Evolutionary conservation across 2,888 invertebrate species (phyloP).

Genomic region (Campoletis raptor): DNA sequence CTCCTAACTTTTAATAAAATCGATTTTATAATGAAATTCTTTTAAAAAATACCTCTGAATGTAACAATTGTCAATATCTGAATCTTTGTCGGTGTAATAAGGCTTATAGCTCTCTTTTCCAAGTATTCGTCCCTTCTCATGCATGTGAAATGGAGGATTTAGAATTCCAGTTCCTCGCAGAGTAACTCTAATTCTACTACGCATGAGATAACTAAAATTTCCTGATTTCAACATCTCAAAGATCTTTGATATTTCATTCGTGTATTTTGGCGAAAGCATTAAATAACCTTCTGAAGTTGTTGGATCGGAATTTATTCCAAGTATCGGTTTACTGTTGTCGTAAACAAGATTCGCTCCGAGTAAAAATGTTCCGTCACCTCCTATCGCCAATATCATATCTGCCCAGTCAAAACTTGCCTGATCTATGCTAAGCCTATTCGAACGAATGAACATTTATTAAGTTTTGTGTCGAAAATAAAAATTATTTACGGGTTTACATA

Average conservation of each 20-base stretch:
- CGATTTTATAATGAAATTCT: not conserved
- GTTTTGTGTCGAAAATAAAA: not conserved
- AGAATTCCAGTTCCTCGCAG: conserved; percentile 89
- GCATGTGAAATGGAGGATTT: conserved; percentile 90
- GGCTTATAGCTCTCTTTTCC: conserved; percentile 81
- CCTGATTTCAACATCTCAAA: conserved; percentile 92
- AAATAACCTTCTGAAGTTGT: conserved; percentile 96
- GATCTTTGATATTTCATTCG: conserved; percentile 92
- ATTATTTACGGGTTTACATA: not conserved
- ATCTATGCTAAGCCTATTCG: conserved; percentile 86
- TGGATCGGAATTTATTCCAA: conserved; percentile 99
- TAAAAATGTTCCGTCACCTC: conserved; percentile 99
- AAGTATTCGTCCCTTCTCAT: conserved; percentile 88
- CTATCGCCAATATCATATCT: conserved; percentile 94
- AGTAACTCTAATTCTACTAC: conserved; percentile 95
- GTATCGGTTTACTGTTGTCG: conserved; percentile 93
- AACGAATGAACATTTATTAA: not conserved
- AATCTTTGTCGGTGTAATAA: conserved; percentile 62
- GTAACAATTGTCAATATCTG: conserved; percentile 53
- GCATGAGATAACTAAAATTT: conserved; percentile 93
- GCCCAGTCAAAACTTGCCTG: conserved; percentile 94
- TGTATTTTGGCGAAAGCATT: conserved; percentile 94
- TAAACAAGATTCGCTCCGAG: conserved; percentile 94
- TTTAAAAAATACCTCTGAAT: conserved; percentile 43
- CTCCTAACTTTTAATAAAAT: not conserved